A percentile compares a stretch with the other conserved stretches of the same genome.
Evolutionary conservation across 2,797 vertebrate genomes (phyloP).

Genomic region (Neostethus bicornis): DNA sequence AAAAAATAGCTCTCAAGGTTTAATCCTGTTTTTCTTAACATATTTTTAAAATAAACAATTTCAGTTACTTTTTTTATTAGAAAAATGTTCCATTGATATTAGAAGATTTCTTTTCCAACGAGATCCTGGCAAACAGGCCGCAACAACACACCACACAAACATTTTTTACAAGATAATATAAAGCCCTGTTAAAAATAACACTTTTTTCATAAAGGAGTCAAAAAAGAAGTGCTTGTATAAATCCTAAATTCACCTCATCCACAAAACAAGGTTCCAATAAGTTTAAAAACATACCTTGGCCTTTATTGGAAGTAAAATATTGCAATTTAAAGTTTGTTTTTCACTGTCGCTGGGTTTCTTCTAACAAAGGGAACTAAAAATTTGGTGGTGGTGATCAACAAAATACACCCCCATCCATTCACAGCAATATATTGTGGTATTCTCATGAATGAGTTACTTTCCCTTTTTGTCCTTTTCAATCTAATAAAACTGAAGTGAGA

Average conservation of each 20-base stretch:
- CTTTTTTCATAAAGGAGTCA: not conserved
- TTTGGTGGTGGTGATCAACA: not conserved
- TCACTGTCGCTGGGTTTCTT: slow-evolving; percentile 3
- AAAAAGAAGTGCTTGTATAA: slow-evolving; percentile 8
- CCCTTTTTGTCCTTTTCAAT: not conserved
- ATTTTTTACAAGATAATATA: too few species aligned
- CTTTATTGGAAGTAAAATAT: not conserved
- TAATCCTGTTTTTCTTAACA: not conserved
- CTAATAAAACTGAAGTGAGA: slow-evolving; percentile 9
- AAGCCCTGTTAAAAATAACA: not conserved
- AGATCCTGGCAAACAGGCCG: too few species aligned
- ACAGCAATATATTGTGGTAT: too few species aligned
- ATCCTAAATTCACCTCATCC: slow-evolving; percentile 10
- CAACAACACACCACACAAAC: too few species aligned
- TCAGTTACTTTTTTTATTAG: too few species aligned
- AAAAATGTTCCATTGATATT: too few species aligned
- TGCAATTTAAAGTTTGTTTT: not conserved
- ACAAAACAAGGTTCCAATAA: slow-evolving; percentile 2
- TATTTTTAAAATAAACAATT: too few species aligned
- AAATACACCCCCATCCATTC: too few species aligned
- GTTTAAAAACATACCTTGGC: not conserved
- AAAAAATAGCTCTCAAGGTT: not conserved
- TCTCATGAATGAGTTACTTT: not conserved
- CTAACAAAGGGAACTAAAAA: not conserved
- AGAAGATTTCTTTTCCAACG: not conserved